These are phyloP conservation scores for Ormyrus rosae DNA, from an alignment of 2,888 invertebrate genomes.

Conservation along the genomic window DNA sequence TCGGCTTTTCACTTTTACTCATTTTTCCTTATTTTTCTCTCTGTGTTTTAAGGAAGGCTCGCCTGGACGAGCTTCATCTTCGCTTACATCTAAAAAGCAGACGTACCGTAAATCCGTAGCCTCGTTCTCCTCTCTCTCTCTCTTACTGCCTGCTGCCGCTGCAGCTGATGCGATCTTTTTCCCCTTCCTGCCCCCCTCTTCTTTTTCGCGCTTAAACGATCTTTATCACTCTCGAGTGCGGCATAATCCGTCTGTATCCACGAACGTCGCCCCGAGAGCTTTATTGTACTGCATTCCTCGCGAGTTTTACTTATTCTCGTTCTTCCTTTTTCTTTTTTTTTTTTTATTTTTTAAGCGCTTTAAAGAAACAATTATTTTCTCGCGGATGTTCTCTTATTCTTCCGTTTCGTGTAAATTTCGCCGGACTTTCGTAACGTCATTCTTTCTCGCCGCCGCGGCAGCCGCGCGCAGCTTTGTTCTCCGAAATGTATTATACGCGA, in stretches of 20 bases:
- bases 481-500: too few species aligned
- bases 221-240: not conserved
- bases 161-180: slow-evolving; percentile 16
- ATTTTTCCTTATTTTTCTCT: not conserved
- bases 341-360: not conserved
- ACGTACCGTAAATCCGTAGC: slow-evolving; percentile 4
- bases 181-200: not conserved
- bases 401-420: too few species aligned
- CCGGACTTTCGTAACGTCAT: too few species aligned
- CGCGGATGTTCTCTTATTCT: not conserved
- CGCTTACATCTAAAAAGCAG: slow-evolving; percentile 14
- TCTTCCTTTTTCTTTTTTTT: not conserved
- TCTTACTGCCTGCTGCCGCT: too few species aligned
- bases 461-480: too few species aligned
- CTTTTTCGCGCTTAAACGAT: slow-evolving; percentile 23
- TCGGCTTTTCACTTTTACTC: not conserved
- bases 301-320: not conserved
- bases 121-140: not conserved
- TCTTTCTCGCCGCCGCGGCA: too few species aligned
- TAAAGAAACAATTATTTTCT: slow-evolving; percentile 5
- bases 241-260: not conserved
- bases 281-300: not conserved
- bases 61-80: slow-evolving; percentile 14
- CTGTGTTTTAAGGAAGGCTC: slow-evolving; percentile 1
- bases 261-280: not conserved